Evolutionary conservation across 1,140 invertebrate species (phyloP).

Genomic region (Heterodera schachtii): DNA sequence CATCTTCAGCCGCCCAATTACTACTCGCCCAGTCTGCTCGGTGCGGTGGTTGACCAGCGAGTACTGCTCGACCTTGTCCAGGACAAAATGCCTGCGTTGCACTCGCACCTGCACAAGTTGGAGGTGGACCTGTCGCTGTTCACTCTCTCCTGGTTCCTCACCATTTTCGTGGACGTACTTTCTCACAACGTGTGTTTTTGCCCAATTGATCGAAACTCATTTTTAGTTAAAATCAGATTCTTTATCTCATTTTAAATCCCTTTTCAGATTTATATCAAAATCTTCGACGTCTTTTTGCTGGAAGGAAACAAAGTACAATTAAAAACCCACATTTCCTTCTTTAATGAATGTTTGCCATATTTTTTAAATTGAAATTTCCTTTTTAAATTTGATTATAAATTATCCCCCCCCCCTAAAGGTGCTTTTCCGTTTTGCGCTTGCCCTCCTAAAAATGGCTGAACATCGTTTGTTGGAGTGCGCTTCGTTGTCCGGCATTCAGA

Average conservation of each 20-base stretch:
- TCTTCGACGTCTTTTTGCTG: slow-evolving; percentile 72
- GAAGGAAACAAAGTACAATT: slow-evolving; percentile 70
- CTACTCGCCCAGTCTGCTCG: slow-evolving; percentile 69
- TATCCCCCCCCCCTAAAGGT: slow-evolving; percentile 11
- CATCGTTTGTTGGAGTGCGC: slow-evolving; percentile 67
- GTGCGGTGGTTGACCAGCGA: slow-evolving; percentile 71
- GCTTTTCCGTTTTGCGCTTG: slow-evolving; percentile 71
- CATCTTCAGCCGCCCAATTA: slow-evolving; percentile 70
- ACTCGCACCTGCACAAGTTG: slow-evolving; percentile 68
- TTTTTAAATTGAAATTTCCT: no score
- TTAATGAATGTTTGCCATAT: no score
- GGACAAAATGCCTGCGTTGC: slow-evolving; percentile 70
- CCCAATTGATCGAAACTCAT: neutral
- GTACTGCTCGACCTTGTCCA: slow-evolving; percentile 70
- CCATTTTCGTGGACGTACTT: slow-evolving; percentile 71
- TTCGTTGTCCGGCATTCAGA: slow-evolving; percentile 66
- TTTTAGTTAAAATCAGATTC: neutral
- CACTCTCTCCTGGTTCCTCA: slow-evolving; percentile 73
- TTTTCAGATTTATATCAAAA: slow-evolving; percentile 67
- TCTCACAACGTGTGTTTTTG: slow-evolving; percentile 63
- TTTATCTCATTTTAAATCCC: neutral
- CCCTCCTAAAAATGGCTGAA: slow-evolving; percentile 70
- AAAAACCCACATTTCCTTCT: no score
- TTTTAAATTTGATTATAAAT: neutral
- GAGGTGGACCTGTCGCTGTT: slow-evolving; percentile 70